Base-by-base conservation (phyloP, 2,797 vertebrate genomes). In the Parambassis ranga region DNA sequence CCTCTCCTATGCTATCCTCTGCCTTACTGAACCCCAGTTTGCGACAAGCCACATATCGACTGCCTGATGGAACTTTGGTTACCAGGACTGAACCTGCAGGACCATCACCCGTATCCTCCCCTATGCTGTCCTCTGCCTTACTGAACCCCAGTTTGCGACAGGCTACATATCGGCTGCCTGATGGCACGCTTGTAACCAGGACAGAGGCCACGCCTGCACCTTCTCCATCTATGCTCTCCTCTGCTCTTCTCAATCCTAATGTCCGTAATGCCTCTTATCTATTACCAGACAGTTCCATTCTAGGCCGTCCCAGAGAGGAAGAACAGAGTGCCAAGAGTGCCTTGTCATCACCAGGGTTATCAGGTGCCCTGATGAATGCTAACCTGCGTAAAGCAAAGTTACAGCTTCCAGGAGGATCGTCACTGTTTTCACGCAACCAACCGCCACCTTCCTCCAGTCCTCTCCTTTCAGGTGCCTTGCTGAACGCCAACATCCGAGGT, bases 61-160 rank as follows among this genome's bases (percentile, higher is more conserved):
- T 93, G 20, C 91, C 91, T 56, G 87, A 91, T 82, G 90, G 91
- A 31, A 86, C 86, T 31, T 63, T 90, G 33, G 64, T 84, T 56
- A 85, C 68, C n/a, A 86, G 84, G 51, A 86, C 81, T 39, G 88
- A 89, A 22, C 61, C 87, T 22, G 51, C 64, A 63, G 88, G 89
- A 22, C 61, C 87, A 22, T 51, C 64, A 63, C 62, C 82, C 68
- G 32, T 67, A 69, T 41, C 77, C 15, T 55, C 81, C 19, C n/a
- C 82, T 31, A 77, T 90, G 80, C 80, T 88, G 33, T 83, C 89
- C 15, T 88, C 84, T 77, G 88, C 90, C 48, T 59, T 90, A 37
- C 66, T 79, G 49, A 92, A 92, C 68, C 46, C 83, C 7, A 86
- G 74, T 66, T 30, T 91, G 41, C 79, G 82, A 37, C 86, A 84